phyloP scores from a whole-genome alignment of 2,888 invertebrate species.

The Drosophila parthenogenetica region DNA sequence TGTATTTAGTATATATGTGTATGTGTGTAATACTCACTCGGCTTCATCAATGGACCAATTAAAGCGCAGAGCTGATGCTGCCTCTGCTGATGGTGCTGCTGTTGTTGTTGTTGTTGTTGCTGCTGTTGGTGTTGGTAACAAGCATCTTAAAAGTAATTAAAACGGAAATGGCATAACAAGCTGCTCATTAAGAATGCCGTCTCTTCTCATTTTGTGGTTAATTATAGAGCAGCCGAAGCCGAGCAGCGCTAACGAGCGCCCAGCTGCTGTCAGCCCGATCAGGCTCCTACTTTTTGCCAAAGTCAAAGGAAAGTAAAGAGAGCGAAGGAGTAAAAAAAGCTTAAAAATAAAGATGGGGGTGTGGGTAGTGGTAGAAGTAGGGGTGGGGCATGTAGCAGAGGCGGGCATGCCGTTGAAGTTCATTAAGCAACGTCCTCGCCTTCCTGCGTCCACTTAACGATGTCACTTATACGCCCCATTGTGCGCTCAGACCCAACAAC shows the following conservation, averaged over 20 bases:
- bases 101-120: conserved; percentile 59
- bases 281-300: conserved; percentile 8
- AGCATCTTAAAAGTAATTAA: conserved; percentile 82
- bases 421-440: conserved; percentile 76
- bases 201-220: conserved; percentile 80
- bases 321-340: conserved; percentile 40
- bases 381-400: not conserved
- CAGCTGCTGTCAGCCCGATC: conserved; percentile 10
- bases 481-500: conserved; percentile 61
- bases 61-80: conserved; percentile 59
- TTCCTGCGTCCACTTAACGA: conserved; percentile 73
- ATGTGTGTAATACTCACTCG: conserved; percentile 16
- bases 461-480: conserved; percentile 81
- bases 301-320: conserved; percentile 34
- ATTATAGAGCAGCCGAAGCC: conserved; percentile 78
- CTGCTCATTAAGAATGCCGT: conserved; percentile 76
- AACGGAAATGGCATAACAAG: conserved; percentile 81
- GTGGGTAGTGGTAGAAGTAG: conserved; percentile 8
- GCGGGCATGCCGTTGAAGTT: conserved; percentile 75
- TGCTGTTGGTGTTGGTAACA: conserved; percentile 65
- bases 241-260: conserved; percentile 63
- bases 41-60: conserved; percentile 82
- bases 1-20: not conserved
- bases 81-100: conserved; percentile 1
- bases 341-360: conserved; percentile 56